Conservation (phyloP, 2,113 vertebrate species). For the Ceuthmochares aereus region DNA sequence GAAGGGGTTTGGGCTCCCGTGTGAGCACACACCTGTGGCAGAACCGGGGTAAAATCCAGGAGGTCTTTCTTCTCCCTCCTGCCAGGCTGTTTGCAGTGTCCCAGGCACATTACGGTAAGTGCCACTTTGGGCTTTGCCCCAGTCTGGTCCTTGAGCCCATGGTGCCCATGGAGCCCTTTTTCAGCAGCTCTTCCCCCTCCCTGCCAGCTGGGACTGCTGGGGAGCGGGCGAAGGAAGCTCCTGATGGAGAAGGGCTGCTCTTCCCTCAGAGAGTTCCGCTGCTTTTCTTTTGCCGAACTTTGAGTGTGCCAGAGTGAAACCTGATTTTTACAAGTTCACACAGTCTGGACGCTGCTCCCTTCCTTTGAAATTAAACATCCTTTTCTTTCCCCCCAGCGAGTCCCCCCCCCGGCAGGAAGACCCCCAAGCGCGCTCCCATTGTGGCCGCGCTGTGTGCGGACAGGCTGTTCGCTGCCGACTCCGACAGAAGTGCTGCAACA, state of each 20-base stretch:
- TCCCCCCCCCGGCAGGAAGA: neutral
- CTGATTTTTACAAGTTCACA: neutral
- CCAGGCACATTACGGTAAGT: neutral
- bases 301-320: neutral
- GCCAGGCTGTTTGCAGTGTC: neutral
- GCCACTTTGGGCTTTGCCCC: neutral
- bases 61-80: neutral
- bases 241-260: neutral
- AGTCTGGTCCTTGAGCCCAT: neutral
- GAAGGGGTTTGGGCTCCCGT: neutral
- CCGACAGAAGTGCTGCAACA: neutral
- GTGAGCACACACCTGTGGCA: neutral
- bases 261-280: neutral
- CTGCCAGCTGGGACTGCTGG: neutral
- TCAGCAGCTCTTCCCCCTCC: neutral
- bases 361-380: constrained; percentile 45
- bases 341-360: neutral
- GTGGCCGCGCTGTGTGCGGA: neutral
- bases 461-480: neutral
- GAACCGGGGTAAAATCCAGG: neutral
- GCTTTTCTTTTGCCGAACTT: neutral
- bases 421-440: neutral
- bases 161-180: neutral
- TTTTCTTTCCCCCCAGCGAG: neutral
- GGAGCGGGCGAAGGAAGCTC: neutral